Base-by-base conservation (phyloP, 2,113 vertebrate species). In the Isichthys henryi region DNA sequence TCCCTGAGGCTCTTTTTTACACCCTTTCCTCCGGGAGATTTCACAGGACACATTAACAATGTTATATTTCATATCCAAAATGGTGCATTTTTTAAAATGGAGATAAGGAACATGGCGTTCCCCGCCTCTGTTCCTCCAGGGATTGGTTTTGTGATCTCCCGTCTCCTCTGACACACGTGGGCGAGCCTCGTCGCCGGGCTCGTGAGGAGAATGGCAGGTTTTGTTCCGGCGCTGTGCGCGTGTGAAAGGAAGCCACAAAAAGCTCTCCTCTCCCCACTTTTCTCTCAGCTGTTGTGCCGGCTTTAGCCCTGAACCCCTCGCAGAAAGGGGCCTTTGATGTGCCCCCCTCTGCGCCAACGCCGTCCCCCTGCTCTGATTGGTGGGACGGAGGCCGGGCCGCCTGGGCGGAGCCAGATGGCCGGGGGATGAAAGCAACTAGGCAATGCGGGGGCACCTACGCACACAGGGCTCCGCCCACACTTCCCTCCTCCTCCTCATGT, bases 251-350 rank as follows among this genome's bases (percentile, higher is more conserved):
- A 92, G 92, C 93, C 94, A 43, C 35, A 8, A 19, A 80, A 80
- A 80, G 90, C 93, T 91, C 92, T 92, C 93, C 56, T 92, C 50
- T 89, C 45, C 35, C 90, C n/a, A 95, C 91, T 95, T 96, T 96
- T 96, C 95, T 96, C 95, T 96, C 95, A 95, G 92, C 96, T 96
- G 95, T 96, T 97, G 96, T 97, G 96, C 96, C 97, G 97, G 96
- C 97, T 96, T 97, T 95, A 97, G 96, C 97, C 96, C 95, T 96
- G 94, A 97, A 97, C 97, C 94, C 95, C 96, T 96, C 95, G 96
- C 96, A 95, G 94, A 95, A 95, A 96, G 95, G 94, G 93, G 90
- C 95, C 98, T 99, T 98, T 99, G 97, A 99, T 98, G 97, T 97
- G 95, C 96, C 97, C 97, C 97, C 31, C 96, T 93, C 94, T 93